Base-by-base conservation (phyloP, 1,140 invertebrate genomes). In the Anadara kagoshimensis region DNA sequence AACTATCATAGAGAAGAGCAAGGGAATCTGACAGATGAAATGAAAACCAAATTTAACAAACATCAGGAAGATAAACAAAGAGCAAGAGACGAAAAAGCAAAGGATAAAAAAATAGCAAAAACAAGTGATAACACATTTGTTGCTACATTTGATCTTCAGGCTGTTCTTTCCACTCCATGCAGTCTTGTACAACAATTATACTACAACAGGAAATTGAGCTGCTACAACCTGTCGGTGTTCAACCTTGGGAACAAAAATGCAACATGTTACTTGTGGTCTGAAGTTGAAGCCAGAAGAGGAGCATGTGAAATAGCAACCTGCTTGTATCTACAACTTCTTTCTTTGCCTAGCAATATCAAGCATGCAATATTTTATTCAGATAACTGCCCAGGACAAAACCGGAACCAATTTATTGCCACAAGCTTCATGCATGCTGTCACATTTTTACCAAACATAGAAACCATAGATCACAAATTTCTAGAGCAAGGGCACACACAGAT, bases 361-460 rank as follows among this genome's bases (percentile, higher is more conserved):
- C 43, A 59, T 24, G 43, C 67, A 5, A 49, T 22, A 22, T 65
- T 73, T 1, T 68, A 73, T 26, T 73, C 65, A 2, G 65, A 73
- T 20, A 54, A 36, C n/a, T 62, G 71, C 49, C 53, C 57, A 3
- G 71, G 65, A 18, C 71, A 73, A 51, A 73, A 68, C 22, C 18
- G 71, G 41, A 73, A 73, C 58, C 44, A 61, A 18, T 73, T 47
- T 22, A 26, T 73, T 22, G 29, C 71, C 18, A n/a, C n/a, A n/a
- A n/a, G n/a, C n/a, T n/a, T n/a, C n/a, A n/a, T n/a, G n/a, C n/a
- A n/a, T n/a, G n/a, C n/a, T n/a, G n/a, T n/a, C n/a, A n/a, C n/a
- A n/a, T n/a, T n/a, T n/a, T n/a, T n/a, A n/a, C n/a, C n/a, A n/a
- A n/a, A n/a, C n/a, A n/a, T n/a, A n/a, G n/a, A n/a, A n/a, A n/a